Percentiles rank a stretch among this genome's conserved stretches.
Evolutionary conservation across 2,797 vertebrate species (phyloP).

Genomic region (Molossus molossus): DNA sequence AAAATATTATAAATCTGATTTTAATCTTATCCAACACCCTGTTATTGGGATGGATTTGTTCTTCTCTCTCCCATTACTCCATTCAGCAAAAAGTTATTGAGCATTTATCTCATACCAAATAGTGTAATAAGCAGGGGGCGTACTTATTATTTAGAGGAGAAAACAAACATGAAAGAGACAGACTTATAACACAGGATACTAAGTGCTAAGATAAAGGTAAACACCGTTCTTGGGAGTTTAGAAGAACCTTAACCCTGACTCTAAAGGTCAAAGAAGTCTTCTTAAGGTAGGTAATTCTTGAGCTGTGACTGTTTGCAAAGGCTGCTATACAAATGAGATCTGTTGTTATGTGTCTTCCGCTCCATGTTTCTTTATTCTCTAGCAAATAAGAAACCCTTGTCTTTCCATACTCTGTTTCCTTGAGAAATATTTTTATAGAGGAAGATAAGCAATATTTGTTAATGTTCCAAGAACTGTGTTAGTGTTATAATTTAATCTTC

Average conservation of each 20-base stretch:
- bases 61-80: conserved; percentile 2
- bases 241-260: conserved; percentile 10
- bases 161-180: not conserved
- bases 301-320: conserved; percentile 30
- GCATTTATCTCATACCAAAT: not conserved
- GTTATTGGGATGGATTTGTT: not conserved
- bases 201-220: conserved; percentile 2
- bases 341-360: not conserved
- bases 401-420: not conserved
- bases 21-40: not conserved
- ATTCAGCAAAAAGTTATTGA: conserved; percentile 11
- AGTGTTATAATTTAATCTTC: conserved; percentile 52
- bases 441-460: conserved; percentile 57
- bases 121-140: not conserved
- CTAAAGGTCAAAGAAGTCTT: conserved; percentile 3
- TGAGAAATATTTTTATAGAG: conserved; percentile 59
- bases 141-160: conserved; percentile 36
- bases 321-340: not conserved
- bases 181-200: not conserved
- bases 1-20: not conserved
- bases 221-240: not conserved
- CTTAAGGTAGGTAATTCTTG: conserved; percentile 1
- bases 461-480: not conserved
- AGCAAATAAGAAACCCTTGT: not conserved
- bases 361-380: conserved; percentile 43